Conservation (phyloP, 2,797 vertebrate species). For the Eupleurogrammus muticus region DNA sequence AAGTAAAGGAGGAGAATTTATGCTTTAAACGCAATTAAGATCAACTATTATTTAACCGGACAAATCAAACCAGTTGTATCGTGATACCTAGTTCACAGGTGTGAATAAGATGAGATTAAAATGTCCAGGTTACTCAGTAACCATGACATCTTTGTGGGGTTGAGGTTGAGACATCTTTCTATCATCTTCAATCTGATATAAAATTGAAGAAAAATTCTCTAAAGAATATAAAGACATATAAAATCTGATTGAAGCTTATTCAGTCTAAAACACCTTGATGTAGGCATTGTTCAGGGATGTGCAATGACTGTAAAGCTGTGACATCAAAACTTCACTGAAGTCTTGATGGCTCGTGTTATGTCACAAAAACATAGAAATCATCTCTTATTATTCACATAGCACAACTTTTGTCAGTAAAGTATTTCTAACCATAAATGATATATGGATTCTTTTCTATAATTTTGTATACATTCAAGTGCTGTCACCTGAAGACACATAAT, state of each 20-base stretch:
- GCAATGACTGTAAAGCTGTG: no score
- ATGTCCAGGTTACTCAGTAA: slow-evolving; percentile 57
- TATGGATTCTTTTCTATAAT: not conserved
- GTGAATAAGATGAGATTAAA: slow-evolving; percentile 75
- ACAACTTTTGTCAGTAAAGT: no score
- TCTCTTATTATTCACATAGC: no score
- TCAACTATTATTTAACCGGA: slow-evolving; percentile 75
- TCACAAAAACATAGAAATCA: no score
- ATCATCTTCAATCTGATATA: slow-evolving; percentile 31
- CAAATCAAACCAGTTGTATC: no score
- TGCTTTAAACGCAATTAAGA: slow-evolving; percentile 76
- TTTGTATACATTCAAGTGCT: not conserved
- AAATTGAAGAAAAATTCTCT: slow-evolving; percentile 52
- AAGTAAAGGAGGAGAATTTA: slow-evolving; percentile 67
- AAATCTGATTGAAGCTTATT: no score
- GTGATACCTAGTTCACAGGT: slow-evolving; percentile 65
- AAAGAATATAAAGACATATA: no score
- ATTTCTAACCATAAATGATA: not conserved
- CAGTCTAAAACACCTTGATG: no score
- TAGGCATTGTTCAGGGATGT: no score
- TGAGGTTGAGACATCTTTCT: slow-evolving; percentile 31
- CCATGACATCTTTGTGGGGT: slow-evolving; percentile 73
- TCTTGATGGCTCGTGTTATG: no score
- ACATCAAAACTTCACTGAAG: no score
- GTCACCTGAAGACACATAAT: no score